A percentile compares a stretch with the other conserved stretches of the same genome.
Conservation (phyloP, 92 coral and sea anemone species). For the Meandrina meandrites region DNA sequence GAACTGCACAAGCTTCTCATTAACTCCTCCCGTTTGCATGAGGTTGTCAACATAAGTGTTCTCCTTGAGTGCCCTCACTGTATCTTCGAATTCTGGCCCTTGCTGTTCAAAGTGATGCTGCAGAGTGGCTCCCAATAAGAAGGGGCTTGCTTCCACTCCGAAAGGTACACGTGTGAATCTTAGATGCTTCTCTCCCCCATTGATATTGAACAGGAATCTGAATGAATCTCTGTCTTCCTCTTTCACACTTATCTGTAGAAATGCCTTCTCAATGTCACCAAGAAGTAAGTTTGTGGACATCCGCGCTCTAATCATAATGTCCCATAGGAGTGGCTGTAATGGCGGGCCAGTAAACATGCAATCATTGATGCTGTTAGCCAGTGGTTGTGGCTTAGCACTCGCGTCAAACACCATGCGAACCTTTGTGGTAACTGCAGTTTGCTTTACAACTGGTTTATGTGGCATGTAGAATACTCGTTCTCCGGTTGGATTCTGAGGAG, state of each 20-base stretch:
- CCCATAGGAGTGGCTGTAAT: no score
- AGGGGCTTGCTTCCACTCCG: constrained; percentile 67
- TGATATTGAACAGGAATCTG: constrained; percentile 58
- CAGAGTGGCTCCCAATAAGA: constrained; percentile 47
- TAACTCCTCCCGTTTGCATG: constrained; percentile 31
- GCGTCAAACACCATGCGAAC: no score
- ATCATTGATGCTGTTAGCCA: no score
- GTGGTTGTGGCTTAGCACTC: no score
- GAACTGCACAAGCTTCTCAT: constrained; percentile 35
- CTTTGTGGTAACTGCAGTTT: no score
- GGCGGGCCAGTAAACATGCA: no score
- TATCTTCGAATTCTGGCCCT: constrained; percentile 8
- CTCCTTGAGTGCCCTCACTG: constrained; percentile 45
- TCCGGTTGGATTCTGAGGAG: no score
- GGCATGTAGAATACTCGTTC: no score
- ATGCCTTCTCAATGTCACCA: constrained; percentile 49
- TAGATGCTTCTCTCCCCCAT: constrained; percentile 50
- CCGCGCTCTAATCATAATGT: no score
- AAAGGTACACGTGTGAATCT: constrained; percentile 59
- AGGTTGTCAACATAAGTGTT: constrained; percentile 63
- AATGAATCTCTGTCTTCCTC: constrained; percentile 58
- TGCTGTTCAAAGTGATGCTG: constrained; percentile 49
- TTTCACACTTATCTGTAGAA: constrained; percentile 53
- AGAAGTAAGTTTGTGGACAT: no score
- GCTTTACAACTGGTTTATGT: no score